Conservation (phyloP, 2,888 invertebrate genomes). For the Acholoe squamosa region DNA sequence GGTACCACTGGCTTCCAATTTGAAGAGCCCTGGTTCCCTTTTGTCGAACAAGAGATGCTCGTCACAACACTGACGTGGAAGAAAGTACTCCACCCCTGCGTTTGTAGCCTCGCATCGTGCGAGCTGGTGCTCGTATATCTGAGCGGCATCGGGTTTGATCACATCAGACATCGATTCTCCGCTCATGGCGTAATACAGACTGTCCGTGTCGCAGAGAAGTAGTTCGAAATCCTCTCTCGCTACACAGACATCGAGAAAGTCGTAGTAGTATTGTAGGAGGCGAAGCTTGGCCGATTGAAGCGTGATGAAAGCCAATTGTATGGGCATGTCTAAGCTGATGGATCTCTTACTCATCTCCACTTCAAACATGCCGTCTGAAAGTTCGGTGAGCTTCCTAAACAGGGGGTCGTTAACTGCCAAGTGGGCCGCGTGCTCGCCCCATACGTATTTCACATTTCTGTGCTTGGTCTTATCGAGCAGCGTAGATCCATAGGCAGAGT, state of each 20-base stretch:
- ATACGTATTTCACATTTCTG: no score
- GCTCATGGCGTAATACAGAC: background rate
- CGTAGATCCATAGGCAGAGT: background rate
- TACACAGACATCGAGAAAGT: background rate
- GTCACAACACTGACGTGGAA: background rate
- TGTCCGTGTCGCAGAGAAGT: background rate
- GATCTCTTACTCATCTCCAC: background rate
- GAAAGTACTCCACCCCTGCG: background rate
- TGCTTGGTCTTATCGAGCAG: no score
- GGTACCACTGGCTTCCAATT: background rate
- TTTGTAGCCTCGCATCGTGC: background rate
- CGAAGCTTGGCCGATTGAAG: background rate
- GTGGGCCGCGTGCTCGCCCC: background rate
- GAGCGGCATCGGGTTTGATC: background rate
- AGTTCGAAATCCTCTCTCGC: background rate
- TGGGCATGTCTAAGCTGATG: background rate
- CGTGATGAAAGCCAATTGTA: background rate
- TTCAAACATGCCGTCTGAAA: no score
- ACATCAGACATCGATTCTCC: background rate
- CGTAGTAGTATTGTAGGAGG: slow-evolving; percentile 17
- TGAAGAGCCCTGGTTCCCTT: background rate
- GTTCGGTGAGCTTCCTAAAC: no score
- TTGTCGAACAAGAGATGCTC: background rate
- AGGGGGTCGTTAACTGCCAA: background rate
- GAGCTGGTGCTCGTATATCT: background rate